phyloP scores from a whole-genome alignment of 23 tunicate genomes.

The Oikopleura albicans region DNA sequence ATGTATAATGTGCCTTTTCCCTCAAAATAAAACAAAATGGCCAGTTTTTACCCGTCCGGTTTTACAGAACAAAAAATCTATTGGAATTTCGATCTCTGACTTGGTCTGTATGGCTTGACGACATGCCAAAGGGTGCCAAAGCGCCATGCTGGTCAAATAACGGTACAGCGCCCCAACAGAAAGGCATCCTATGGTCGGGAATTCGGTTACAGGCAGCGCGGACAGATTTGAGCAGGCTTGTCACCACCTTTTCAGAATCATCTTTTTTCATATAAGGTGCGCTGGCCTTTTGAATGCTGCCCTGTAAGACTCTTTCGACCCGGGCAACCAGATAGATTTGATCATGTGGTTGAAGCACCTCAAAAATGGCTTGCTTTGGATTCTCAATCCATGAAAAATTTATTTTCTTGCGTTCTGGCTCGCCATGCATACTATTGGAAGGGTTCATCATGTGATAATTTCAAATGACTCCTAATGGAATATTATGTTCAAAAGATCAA shows the following conservation, averaged over 20 bases:
- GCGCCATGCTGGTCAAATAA: background rate
- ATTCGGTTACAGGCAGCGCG: conserved; percentile 61
- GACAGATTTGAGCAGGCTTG: conserved; percentile 31
- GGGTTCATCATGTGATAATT: no score
- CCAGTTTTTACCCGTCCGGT: no score
- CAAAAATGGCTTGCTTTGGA: conserved; percentile 56
- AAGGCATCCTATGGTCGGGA: conserved; percentile 92
- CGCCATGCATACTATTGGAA: background rate
- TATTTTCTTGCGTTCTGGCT: background rate
- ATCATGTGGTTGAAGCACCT: conserved; percentile 39
- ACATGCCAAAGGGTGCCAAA: no score
- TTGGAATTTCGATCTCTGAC: no score
- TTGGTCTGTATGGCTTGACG: no score
- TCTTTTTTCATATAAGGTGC: conserved; percentile 75
- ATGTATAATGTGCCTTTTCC: no score
- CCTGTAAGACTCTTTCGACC: conserved; percentile 87
- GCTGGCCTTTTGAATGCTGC: conserved; percentile 49
- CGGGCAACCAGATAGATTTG: conserved; percentile 71
- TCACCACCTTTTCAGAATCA: background rate
- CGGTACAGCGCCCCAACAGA: conserved; percentile 39
- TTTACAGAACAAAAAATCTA: no score
- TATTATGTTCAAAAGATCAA: no score
- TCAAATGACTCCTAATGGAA: no score
- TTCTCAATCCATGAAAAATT: conserved; percentile 7
- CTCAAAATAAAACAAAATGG: no score